Conservation (phyloP, 2,113 vertebrate species). For the Dicentrarchus labrax region DNA sequence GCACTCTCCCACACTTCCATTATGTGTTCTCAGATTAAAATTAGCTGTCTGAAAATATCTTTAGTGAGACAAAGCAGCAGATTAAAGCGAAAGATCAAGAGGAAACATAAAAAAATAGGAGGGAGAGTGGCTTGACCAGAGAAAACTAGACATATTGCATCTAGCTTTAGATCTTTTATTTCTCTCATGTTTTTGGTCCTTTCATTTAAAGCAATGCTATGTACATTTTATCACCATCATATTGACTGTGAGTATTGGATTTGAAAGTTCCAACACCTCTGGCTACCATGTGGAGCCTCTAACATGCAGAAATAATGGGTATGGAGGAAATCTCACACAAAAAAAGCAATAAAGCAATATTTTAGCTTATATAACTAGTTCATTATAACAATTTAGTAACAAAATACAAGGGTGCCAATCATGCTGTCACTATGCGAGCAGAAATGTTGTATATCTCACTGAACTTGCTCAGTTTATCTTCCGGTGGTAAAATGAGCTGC, state of each 20-base stretch:
- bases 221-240: conserved; percentile 7
- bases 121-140: neutral
- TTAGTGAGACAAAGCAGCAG: neutral
- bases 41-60: neutral
- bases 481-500: neutral
- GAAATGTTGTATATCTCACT: conserved; percentile 4
- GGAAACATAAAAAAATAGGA: neutral
- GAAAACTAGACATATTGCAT: conserved; percentile 4
- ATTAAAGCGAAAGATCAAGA: neutral
- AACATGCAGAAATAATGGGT: neutral
- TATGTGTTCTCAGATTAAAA: conserved; percentile 6
- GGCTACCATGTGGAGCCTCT: conserved; percentile 4
- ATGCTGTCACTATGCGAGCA: conserved; percentile 16
- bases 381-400: conserved; percentile 22
- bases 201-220: conserved; percentile 5
- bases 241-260: neutral
- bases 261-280: neutral
- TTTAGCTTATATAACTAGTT: too few species aligned
- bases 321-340: neutral
- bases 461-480: neutral
- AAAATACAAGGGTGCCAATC: conserved; percentile 14
- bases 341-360: neutral
- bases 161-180: conserved; percentile 8
- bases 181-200: conserved; percentile 3
- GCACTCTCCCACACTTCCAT: neutral